These are phyloP conservation scores for Scomber colias DNA, from an alignment of 2,113 vertebrate genomes.

Conservation along the genomic window DNA sequence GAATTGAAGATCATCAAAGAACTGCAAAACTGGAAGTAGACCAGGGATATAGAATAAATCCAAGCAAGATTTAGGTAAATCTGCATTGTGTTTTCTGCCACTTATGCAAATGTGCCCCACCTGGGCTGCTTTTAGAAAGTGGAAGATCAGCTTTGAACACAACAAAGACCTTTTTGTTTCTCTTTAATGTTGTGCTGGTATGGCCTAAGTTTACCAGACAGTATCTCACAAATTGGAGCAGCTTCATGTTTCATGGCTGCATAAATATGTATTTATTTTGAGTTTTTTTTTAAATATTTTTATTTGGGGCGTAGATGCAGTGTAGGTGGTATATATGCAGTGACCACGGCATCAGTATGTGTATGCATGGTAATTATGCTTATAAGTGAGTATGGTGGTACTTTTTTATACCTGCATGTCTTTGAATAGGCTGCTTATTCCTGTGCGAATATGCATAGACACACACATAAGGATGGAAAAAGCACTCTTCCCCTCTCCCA, in stretches of 20 bases:
- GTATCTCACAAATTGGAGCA: slow-evolving; percentile 11
- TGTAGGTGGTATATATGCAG: slow-evolving; percentile 10
- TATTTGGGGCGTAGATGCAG: slow-evolving; percentile 17
- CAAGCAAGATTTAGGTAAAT: slow-evolving; percentile 56
- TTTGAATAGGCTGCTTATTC: slow-evolving; percentile 50
- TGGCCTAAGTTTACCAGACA: slow-evolving; percentile 1
- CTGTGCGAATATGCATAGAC: slow-evolving; percentile 54
- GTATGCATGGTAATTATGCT: slow-evolving; percentile 22
- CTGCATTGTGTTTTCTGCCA: slow-evolving; percentile 15
- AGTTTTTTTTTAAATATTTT: background rate
- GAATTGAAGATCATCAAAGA: slow-evolving; percentile 62
- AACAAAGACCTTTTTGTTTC: slow-evolving; percentile 19
- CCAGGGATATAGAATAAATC: background rate
- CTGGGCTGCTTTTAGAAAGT: slow-evolving; percentile 42
- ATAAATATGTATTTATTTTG: slow-evolving; percentile 5
- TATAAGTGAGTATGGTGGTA: slow-evolving; percentile 6
- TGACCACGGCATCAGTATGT: background rate
- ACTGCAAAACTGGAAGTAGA: slow-evolving; percentile 49
- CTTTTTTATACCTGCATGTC: slow-evolving; percentile 30
- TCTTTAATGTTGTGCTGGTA: background rate
- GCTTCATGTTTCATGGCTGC: slow-evolving; percentile 3
- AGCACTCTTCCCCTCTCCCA: slow-evolving; percentile 65
- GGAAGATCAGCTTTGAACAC: slow-evolving; percentile 18
- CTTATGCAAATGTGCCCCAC: slow-evolving; percentile 57
- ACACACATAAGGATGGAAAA: slow-evolving; percentile 50